phyloP scores from a whole-genome alignment of 2,797 vertebrate species.

The Pyrrhura leucotis region DNA sequence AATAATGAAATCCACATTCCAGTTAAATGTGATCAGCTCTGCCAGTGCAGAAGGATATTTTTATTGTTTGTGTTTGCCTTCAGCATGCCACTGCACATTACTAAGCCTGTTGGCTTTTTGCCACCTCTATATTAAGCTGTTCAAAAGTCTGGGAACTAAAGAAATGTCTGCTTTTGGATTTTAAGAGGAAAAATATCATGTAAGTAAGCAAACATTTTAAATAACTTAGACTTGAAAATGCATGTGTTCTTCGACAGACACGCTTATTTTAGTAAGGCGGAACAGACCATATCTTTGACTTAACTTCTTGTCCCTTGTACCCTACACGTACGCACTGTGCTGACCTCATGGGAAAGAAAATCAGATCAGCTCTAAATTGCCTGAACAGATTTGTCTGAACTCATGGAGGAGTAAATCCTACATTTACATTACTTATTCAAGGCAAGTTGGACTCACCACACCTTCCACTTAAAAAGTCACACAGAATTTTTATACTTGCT shows the following conservation, averaged over 20 bases:
- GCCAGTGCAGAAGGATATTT: background rate
- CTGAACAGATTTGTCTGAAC: slow-evolving; percentile 31
- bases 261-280: background rate
- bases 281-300: slow-evolving; percentile 13
- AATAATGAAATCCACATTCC: slow-evolving; percentile 30
- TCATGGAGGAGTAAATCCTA: slow-evolving; percentile 2
- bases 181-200: slow-evolving; percentile 34
- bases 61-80: slow-evolving; percentile 13
- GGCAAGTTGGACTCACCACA: background rate
- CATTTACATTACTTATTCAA: slow-evolving; percentile 11
- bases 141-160: slow-evolving; percentile 26
- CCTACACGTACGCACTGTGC: background rate
- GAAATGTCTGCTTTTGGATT: slow-evolving; percentile 55
- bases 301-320: slow-evolving; percentile 3
- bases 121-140: slow-evolving; percentile 55
- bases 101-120: background rate
- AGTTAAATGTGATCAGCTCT: background rate
- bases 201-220: slow-evolving; percentile 15
- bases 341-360: slow-evolving; percentile 60
- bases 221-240: slow-evolving; percentile 17
- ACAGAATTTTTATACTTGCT: background rate
- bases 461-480: background rate
- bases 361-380: slow-evolving; percentile 33
- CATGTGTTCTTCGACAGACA: background rate
- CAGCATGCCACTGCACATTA: background rate